phyloP scores from a whole-genome alignment of 92 coral and sea anemone species.

The Porites divaricata region DNA sequence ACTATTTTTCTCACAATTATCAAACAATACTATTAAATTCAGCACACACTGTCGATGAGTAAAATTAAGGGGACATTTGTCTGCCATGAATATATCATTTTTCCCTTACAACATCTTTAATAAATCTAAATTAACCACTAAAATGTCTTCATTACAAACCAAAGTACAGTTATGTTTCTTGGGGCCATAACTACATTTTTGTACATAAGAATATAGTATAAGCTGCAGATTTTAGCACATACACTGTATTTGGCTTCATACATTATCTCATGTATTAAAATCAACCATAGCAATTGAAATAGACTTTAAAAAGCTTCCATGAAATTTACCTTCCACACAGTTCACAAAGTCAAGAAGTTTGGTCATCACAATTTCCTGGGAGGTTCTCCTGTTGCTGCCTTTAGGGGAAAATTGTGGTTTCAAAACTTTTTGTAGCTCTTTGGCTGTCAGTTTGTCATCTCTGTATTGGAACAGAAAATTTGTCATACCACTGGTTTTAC shows the following conservation, averaged over 20 bases:
- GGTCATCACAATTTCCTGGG: conserved; percentile 52
- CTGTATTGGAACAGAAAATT: conserved; percentile 44
- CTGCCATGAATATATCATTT: conserved; percentile 39
- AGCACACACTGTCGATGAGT: conserved; percentile 30
- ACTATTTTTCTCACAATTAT: conserved; percentile 22
- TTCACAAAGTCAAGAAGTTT: conserved; percentile 60
- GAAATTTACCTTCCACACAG: conserved; percentile 47
- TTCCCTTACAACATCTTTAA: conserved; percentile 44
- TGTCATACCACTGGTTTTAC: conserved; percentile 34
- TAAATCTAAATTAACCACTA: conserved; percentile 41
- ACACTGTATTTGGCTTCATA: conserved; percentile 34
- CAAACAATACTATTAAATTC: conserved; percentile 41
- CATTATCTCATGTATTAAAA: conserved; percentile 28
- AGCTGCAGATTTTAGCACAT: conserved; percentile 32
- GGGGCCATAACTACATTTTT: conserved; percentile 45
- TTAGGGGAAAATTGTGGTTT: conserved; percentile 57
- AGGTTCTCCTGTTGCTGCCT: conserved; percentile 54
- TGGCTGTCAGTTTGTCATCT: conserved; percentile 34
- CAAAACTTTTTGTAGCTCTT: conserved; percentile 42
- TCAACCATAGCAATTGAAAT: conserved; percentile 44
- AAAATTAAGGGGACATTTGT: conserved; percentile 44
- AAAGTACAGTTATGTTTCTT: conserved; percentile 46
- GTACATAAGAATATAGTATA: conserved; percentile 19
- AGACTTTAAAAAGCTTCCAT: conserved; percentile 29
- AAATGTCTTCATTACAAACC: conserved; percentile 44